Conservation (phyloP, 2,888 invertebrate genomes). For the Drosophila mayaguana region DNA sequence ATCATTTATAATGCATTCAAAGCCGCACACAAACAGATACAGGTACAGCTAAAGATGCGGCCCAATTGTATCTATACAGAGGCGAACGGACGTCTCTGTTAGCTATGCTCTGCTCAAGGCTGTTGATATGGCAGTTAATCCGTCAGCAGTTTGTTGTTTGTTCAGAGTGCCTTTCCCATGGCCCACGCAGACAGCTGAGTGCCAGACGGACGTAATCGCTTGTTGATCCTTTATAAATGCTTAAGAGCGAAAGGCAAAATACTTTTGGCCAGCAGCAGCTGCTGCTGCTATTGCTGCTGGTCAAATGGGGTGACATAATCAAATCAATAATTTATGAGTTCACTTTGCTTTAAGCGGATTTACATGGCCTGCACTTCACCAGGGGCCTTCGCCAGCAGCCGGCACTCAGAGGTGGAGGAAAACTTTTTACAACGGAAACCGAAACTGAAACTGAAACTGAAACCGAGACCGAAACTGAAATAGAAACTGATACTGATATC, state of each 20-base stretch:
- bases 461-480: slow-evolving; percentile 44
- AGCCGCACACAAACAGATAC: slow-evolving; percentile 35
- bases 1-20: slow-evolving; percentile 72
- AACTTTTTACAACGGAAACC: slow-evolving; percentile 57
- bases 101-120: slow-evolving; percentile 6
- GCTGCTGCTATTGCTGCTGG: slow-evolving; percentile 8
- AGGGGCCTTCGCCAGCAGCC: not conserved
- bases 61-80: not conserved
- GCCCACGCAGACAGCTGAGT: slow-evolving; percentile 44
- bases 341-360: slow-evolving; percentile 78
- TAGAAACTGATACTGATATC: slow-evolving; percentile 78
- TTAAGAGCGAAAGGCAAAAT: slow-evolving; percentile 44
- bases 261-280: slow-evolving; percentile 46
- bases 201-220: slow-evolving; percentile 72
- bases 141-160: slow-evolving; percentile 52
- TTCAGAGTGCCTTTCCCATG: not conserved
- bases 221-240: slow-evolving; percentile 81
- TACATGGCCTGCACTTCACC: slow-evolving; percentile 73
- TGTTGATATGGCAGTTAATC: slow-evolving; percentile 61
- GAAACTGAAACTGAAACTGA: slow-evolving; percentile 44
- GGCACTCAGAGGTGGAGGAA: slow-evolving; percentile 21
- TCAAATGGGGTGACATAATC: slow-evolving; percentile 73
- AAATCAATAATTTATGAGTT: slow-evolving; percentile 80
- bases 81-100: not conserved
- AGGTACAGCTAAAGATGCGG: slow-evolving; percentile 24